Evolutionary conservation across 2,888 invertebrate species (phyloP).

Genomic region (Pristionchus fissidentatus): DNA sequence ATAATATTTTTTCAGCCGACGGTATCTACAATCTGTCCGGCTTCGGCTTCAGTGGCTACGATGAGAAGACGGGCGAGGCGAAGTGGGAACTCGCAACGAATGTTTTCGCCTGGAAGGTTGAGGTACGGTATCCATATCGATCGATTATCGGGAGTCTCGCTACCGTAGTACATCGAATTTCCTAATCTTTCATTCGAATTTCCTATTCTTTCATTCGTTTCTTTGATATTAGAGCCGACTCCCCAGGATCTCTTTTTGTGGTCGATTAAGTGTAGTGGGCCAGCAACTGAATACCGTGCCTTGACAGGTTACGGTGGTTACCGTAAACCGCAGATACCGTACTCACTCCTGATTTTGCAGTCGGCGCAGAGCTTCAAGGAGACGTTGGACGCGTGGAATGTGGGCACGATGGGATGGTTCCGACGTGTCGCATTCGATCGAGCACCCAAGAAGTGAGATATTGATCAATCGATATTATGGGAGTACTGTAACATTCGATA

Average conservation of each 20-base stretch:
- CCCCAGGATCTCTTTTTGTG: no score
- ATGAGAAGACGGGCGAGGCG: conserved; percentile 81
- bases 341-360: no score
- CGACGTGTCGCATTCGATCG: conserved; percentile 91
- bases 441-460: conserved; percentile 80
- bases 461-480: neutral
- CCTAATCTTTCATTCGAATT: no score
- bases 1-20: conserved; percentile 81
- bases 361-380: conserved; percentile 88
- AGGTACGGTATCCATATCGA: conserved; percentile 80
- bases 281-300: no score
- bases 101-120: conserved; percentile 89
- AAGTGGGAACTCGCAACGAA: conserved; percentile 95
- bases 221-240: no score
- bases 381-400: conserved; percentile 93
- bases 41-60: conserved; percentile 88
- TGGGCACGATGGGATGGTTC: conserved; percentile 93
- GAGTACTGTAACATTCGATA: no score
- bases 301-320: no score
- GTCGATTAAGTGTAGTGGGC: no score
- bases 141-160: neutral
- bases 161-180: neutral
- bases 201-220: no score
- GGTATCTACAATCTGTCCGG: conserved; percentile 95
- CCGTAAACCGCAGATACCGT: no score